phyloP scores from a whole-genome alignment of 2,888 invertebrate genomes.

The Drosophila greeni region DNA sequence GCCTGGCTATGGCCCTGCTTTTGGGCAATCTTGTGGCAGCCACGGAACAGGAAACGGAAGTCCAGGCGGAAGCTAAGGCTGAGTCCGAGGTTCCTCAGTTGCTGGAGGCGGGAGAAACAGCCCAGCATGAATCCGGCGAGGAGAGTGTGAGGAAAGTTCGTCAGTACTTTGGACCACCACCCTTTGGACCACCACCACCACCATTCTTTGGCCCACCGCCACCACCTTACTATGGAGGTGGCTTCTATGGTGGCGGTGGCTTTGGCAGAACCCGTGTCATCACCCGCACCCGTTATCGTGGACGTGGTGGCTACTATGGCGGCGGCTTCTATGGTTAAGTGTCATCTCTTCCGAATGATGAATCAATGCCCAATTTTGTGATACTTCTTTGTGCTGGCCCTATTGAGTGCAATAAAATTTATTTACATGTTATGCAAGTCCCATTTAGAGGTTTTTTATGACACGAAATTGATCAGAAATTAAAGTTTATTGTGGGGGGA shows the following conservation, averaged over 20 bases:
- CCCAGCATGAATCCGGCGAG: constrained; percentile 44
- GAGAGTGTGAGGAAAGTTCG: constrained; percentile 56
- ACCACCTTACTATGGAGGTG: constrained; percentile 55
- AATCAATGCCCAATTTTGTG: constrained; percentile 42
- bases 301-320: constrained; percentile 48
- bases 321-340: constrained; percentile 55
- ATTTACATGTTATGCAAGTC: constrained; percentile 39
- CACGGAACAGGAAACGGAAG: constrained; percentile 12
- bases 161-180: constrained; percentile 59
- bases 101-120: constrained; percentile 42
- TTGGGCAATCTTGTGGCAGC: constrained; percentile 12
- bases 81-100: constrained; percentile 1
- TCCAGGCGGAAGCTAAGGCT: constrained; percentile 10
- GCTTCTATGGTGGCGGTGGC: constrained; percentile 52
- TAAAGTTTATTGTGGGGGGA: constrained; percentile 41
- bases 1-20: constrained; percentile 32
- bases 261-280: constrained; percentile 59
- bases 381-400: constrained; percentile 51
- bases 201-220: constrained; percentile 60
- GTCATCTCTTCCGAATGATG: background rate
- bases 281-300: constrained; percentile 65
- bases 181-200: constrained; percentile 38
- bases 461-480: background rate
- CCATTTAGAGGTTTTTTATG: constrained; percentile 17
- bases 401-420: constrained; percentile 52